phyloP scores from a whole-genome alignment of 2,888 invertebrate species.

The Epiblema foenella region DNA sequence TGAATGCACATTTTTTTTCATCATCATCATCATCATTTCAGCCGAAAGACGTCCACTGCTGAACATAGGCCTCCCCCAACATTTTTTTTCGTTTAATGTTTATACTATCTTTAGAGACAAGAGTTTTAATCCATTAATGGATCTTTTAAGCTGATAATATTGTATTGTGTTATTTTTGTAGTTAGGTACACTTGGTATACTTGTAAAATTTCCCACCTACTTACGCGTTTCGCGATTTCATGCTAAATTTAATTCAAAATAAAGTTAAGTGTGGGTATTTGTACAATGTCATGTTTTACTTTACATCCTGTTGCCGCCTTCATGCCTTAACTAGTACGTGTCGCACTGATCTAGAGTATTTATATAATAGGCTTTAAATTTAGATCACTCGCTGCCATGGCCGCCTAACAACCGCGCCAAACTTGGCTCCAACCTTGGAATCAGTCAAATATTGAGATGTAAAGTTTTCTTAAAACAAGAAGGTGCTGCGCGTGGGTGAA shows the following conservation, averaged over 20 bases:
- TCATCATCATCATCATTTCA: too few species aligned
- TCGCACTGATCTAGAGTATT: constrained; percentile 26
- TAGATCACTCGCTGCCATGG: constrained; percentile 29
- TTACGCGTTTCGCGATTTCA: background rate
- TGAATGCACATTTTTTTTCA: too few species aligned
- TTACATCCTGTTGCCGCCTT: constrained; percentile 28
- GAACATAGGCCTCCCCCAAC: too few species aligned
- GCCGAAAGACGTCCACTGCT: too few species aligned
- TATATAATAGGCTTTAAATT: constrained; percentile 22
- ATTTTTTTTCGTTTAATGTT: too few species aligned
- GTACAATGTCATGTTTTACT: constrained; percentile 4
- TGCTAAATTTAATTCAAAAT: background rate
- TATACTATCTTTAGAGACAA: too few species aligned
- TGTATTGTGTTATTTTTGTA: too few species aligned
- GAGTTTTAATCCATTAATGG: too few species aligned
- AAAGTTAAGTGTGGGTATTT: constrained; percentile 3
- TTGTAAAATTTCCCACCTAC: background rate
- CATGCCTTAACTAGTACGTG: constrained; percentile 13
- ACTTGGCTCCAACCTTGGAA: constrained; percentile 49
- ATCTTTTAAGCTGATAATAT: too few species aligned
- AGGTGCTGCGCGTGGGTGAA: constrained; percentile 62
- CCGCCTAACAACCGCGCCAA: constrained; percentile 19
- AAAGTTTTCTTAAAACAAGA: constrained; percentile 47
- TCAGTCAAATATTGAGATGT: constrained; percentile 48
- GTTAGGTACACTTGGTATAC: too few species aligned